Conservation (phyloP, 1,140 invertebrate species). For the Drosophila repletoides region DNA sequence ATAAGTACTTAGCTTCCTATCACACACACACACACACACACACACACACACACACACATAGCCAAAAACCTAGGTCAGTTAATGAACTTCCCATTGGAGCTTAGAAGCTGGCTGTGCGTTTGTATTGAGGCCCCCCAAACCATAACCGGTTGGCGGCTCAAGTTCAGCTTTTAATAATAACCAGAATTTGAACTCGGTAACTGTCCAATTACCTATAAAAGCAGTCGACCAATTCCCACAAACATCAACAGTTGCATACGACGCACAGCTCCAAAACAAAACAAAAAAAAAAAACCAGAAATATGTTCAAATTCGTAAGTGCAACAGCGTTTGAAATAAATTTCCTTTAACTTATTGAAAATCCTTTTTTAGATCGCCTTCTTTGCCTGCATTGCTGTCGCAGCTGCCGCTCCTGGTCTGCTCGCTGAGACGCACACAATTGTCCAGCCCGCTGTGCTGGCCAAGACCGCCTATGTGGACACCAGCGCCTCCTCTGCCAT, state of each 20-base stretch:
- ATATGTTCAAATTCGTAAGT: slow-evolving; percentile 81
- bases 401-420: slow-evolving; percentile 68
- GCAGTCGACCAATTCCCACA: slow-evolving; percentile 10
- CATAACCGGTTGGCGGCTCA: slow-evolving; percentile 67
- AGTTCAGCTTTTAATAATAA: slow-evolving; percentile 50
- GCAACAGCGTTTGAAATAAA: no score
- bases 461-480: slow-evolving; percentile 70
- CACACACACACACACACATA: background rate
- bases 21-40: slow-evolving; percentile 25
- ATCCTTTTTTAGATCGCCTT: slow-evolving; percentile 51
- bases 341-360: background rate
- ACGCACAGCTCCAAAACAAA: slow-evolving; percentile 39
- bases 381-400: slow-evolving; percentile 68
- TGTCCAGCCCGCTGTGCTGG: slow-evolving; percentile 65
- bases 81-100: slow-evolving; percentile 58
- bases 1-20: slow-evolving; percentile 44
- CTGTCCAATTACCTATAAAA: slow-evolving; percentile 41
- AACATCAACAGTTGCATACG: slow-evolving; percentile 71
- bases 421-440: slow-evolving; percentile 63
- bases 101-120: slow-evolving; percentile 71
- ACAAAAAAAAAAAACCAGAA: slow-evolving; percentile 25
- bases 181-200: slow-evolving; percentile 41
- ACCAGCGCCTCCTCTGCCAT: slow-evolving; percentile 80
- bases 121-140: no score
- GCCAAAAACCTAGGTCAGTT: slow-evolving; percentile 60